Conservation (phyloP, 30 jellyfish, hydroid and myxozoan species). For the Sanderia malayensis region DNA sequence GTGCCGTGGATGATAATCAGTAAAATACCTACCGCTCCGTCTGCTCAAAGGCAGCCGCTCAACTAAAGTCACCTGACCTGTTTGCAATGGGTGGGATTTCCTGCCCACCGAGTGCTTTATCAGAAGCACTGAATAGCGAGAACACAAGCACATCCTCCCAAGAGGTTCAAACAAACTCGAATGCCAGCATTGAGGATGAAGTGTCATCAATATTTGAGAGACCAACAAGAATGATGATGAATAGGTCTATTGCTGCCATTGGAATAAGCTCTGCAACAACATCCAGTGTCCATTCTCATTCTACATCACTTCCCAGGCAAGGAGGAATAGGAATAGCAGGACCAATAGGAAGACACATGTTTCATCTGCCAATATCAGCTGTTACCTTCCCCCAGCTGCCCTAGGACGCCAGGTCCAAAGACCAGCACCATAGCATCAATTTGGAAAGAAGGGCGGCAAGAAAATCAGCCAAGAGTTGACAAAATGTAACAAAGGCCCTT, state of each 20-base stretch:
- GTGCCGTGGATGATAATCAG: too few species aligned
- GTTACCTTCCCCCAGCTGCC: not conserved
- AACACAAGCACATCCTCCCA: not conserved
- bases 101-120: too few species aligned
- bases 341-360: not conserved
- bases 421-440: conserved; percentile 4
- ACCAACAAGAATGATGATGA: not conserved
- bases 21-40: too few species aligned
- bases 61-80: too few species aligned
- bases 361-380: not conserved
- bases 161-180: not conserved
- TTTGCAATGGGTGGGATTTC: too few species aligned
- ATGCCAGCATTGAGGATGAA: not conserved
- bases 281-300: not conserved
- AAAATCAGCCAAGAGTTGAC: not conserved
- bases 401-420: not conserved
- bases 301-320: not conserved
- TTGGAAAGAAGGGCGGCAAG: not conserved
- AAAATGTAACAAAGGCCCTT: not conserved
- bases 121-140: not conserved
- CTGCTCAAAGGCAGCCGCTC: too few species aligned
- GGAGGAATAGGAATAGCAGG: not conserved
- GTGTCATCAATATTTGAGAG: not conserved
- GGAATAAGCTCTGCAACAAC: not conserved
- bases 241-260: not conserved